Evolutionary conservation across 2,888 invertebrate genomes (phyloP).

Genomic region (Dynastes hyllus): DNA sequence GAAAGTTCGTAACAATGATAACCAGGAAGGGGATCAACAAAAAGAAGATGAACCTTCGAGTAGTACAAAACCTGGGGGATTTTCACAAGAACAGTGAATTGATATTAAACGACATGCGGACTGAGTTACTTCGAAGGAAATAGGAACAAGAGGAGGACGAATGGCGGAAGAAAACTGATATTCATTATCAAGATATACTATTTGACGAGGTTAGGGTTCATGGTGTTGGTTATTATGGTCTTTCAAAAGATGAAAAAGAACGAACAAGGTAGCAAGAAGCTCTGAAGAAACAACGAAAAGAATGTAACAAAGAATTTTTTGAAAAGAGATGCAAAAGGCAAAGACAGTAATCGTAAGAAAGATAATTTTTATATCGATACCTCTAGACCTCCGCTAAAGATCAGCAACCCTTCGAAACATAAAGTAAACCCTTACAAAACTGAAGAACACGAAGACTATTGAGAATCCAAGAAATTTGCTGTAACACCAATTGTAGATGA

Average conservation of each 20-base stretch:
- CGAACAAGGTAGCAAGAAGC: conserved; percentile 87
- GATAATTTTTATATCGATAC: conserved; percentile 46
- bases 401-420: conserved; percentile 55
- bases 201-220: conserved; percentile 94
- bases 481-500: conserved; percentile 57
- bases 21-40: conserved; percentile 50
- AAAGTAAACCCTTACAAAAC: conserved; percentile 58
- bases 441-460: conserved; percentile 39
- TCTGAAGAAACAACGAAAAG: conserved; percentile 81
- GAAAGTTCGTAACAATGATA: conserved; percentile 61
- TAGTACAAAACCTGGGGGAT: conserved; percentile 51
- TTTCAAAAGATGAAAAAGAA: conserved; percentile 88
- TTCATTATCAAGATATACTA: conserved; percentile 94
- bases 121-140: conserved; percentile 83
- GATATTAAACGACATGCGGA: conserved; percentile 74
- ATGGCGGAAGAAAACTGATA: conserved; percentile 80
- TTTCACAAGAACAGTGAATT: conserved; percentile 69
- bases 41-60: conserved; percentile 46
- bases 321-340: conserved; percentile 56
- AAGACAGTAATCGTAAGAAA: conserved; percentile 29
- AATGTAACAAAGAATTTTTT: conserved; percentile 82
- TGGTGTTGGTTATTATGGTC: conserved; percentile 93
- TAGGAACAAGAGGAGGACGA: conserved; percentile 92
- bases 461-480: conserved; percentile 62
- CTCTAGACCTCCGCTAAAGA: conserved; percentile 51